Base-by-base conservation (phyloP, 35 echinoderm and acorn worm species). In the Eucidaris tribuloides region DNA sequence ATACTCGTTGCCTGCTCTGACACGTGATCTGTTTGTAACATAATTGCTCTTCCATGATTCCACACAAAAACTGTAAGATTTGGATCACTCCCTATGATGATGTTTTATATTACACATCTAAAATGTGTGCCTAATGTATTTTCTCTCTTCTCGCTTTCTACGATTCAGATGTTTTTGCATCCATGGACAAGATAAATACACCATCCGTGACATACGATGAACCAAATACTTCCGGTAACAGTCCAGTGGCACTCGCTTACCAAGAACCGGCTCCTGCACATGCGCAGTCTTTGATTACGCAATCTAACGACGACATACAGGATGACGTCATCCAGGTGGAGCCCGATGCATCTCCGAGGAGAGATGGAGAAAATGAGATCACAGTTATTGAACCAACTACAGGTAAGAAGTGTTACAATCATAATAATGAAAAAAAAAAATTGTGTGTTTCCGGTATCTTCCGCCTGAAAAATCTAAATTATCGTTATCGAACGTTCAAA, bases 111-210 rank as follows among this genome's bases (percentile, higher is more conserved):
- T n/a, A n/a, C n/a, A n/a, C n/a, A n/a, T n/a, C n/a, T n/a, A n/a
- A n/a, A n/a, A n/a, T n/a, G n/a, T n/a, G n/a, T n/a, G n/a, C n/a
- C n/a, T n/a, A 52, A 52, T n/a, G 48, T 52, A 11, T 52, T 52
- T 9, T 52, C 48, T 52, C 48, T 11, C n/a, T 52, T 52, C 48
- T 52, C 48, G 9, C 48, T 52, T n/a, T n/a, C n/a, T n/a, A n/a
- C n/a, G n/a, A n/a, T n/a, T n/a, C n/a, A 74, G 68, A 74, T 44
- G 68, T 74, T 15, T 74, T 74, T 44, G 68, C 38, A 74, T 74
- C 68, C 1, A 74, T 42, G 18, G 68, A 74, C 35, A 41, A 19
- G 37, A 13, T 74, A 20, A 40, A 74, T n/a, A 42, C 68, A 3
- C 41, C 68, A 42, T 25, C 68, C 7, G 33, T 40, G 22, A 44